Percentiles rank a stretch among this genome's conserved stretches.
phyloP scores from a whole-genome alignment of 2,113 vertebrate genomes.

The Numenius arquata region DNA sequence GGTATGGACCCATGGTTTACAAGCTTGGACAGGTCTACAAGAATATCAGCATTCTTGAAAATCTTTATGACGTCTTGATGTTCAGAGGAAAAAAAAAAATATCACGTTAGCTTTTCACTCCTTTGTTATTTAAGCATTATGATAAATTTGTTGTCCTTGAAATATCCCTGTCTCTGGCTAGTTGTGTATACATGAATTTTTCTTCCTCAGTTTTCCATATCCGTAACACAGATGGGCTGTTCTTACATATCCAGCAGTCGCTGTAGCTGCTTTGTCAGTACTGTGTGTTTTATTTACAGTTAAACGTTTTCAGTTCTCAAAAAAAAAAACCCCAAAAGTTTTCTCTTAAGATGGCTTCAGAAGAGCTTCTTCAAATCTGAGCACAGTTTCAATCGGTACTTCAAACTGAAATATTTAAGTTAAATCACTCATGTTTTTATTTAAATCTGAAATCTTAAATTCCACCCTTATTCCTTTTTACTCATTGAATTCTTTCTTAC shows the following conservation, averaged over 20 bases:
- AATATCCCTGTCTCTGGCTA: background rate
- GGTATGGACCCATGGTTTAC: too few species aligned
- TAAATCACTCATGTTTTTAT: background rate
- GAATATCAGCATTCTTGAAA: background rate
- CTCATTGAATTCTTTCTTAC: background rate
- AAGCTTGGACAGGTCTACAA: background rate
- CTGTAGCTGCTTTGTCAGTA: background rate
- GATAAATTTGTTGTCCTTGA: background rate
- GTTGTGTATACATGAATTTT: background rate
- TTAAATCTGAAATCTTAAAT: background rate
- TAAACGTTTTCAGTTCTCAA: background rate
- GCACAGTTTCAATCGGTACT: background rate
- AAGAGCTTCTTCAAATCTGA: background rate
- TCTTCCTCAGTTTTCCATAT: background rate
- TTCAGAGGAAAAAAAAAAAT: background rate
- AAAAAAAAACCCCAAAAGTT: background rate
- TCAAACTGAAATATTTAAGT: background rate
- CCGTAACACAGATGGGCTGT: background rate
- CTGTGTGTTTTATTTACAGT: background rate
- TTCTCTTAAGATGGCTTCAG: background rate
- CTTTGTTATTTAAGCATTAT: background rate
- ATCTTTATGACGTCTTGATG: background rate
- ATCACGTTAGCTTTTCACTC: background rate
- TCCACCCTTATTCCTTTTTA: background rate
- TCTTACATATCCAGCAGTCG: background rate